A percentile compares a stretch with the other conserved stretches of the same genome.
These are phyloP conservation scores for Sarcophilus harrisii DNA, from an alignment of 2,797 vertebrate species.

Conservation along the genomic window DNA sequence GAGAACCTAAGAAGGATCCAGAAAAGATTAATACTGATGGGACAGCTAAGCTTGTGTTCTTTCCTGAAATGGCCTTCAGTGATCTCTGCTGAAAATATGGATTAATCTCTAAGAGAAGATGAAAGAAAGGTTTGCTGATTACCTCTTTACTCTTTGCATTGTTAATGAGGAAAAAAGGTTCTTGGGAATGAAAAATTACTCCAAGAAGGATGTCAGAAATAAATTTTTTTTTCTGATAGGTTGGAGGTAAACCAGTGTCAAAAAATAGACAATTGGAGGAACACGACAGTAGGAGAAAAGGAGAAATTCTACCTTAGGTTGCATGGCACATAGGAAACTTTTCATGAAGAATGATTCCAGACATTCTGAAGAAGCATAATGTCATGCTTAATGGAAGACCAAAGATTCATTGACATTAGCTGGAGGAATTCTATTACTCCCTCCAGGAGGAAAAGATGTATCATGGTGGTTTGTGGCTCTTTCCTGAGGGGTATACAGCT, in stretches of 20 bases:
- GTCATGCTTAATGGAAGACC: not conserved
- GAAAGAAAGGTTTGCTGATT: not conserved
- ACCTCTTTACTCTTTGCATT: not conserved
- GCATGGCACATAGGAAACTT: not conserved
- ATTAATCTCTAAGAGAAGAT: not conserved
- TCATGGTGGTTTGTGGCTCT: not conserved
- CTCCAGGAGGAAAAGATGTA: not conserved
- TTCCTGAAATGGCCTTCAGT: not conserved
- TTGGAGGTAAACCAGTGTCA: not conserved
- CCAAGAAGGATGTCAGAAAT: not conserved
- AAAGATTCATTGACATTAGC: not conserved
- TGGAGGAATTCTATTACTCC: not conserved
- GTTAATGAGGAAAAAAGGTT: not conserved
- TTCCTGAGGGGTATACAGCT: not conserved
- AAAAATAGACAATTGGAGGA: not conserved
- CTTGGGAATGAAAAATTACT: not conserved
- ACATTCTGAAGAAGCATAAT: not conserved
- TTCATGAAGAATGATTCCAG: not conserved
- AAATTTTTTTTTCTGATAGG: not conserved
- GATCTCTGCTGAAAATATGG: not conserved
- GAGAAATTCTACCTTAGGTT: not conserved
- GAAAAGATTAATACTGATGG: not conserved
- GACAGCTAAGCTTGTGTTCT: not conserved
- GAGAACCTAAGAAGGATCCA: not conserved
- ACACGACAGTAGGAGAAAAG: not conserved